Evolutionary conservation across 2,113 vertebrate species (phyloP), one percentile per base, ranked within the genome.

Genomic region (Haemorhous mexicanus): DNA sequence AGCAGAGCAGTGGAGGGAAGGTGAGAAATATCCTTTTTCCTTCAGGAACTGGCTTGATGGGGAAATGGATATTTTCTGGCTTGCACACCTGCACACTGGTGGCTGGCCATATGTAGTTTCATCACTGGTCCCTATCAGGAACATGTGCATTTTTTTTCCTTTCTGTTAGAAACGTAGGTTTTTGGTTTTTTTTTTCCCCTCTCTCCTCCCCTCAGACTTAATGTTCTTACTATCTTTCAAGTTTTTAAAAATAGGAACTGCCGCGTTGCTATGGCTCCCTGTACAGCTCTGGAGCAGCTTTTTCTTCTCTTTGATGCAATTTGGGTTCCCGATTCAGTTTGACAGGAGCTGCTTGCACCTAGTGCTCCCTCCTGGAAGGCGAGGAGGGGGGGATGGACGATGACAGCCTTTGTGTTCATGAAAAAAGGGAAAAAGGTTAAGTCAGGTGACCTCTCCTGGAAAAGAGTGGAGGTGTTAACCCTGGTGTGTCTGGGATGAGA

Each of bases 171-270:
- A 83, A 76, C 0, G 1, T 76, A 64, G 10, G 5, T 13, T 72
- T 53, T 56, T 66, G 68, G 7, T 50, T 50, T 72, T 10, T 43
- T 3, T 2, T 7, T 15, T 5, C 3, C 15, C 20, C 19, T 10
- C 19, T n/a, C 35, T 17, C 59, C 55, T 19, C 37, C 62, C 75
- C 82, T 35, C 16, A 17, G 86, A 93, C 50, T 93, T 69, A 66
- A 91, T 94, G 90, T 93, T 96, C 95, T 95, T 97, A 97, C 96
- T 97, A 95, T 95, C 96, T 95, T 96, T 89, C 95, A 91, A 90
- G 84, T 94, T 97, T 86, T 92, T 98, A 97, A 98, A 98, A 98
- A 97, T 97, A 98, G 98, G 96, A 97, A 83, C 85, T 87, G n/a
- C 90, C 0, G 13, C 3, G 97, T 98, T 97, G 96, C 97, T 94